Percentiles rank a stretch among this genome's conserved stretches.
Conservation (phyloP, 2,888 invertebrate species). For the Cactoblastis cactorum region DNA sequence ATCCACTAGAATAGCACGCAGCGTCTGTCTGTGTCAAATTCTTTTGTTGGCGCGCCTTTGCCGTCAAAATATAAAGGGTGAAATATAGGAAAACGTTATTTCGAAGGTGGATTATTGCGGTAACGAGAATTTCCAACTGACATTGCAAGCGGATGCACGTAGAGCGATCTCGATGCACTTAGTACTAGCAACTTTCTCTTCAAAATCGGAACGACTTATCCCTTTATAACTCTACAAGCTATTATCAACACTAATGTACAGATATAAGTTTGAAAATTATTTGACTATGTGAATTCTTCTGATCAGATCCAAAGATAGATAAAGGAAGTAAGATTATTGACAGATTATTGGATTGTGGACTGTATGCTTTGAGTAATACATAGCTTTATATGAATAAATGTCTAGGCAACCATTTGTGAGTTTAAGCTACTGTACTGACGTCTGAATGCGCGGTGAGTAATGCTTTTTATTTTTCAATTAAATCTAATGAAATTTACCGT, state of each 20-base stretch:
- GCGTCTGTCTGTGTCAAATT: slow-evolving; percentile 1
- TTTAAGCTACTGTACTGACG: slow-evolving; percentile 54
- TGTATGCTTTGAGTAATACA: slow-evolving; percentile 21
- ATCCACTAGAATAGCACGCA: not conserved
- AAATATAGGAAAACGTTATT: slow-evolving; percentile 61
- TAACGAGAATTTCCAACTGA: slow-evolving; percentile 74
- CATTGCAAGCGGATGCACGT: slow-evolving; percentile 70
- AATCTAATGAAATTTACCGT: slow-evolving; percentile 56
- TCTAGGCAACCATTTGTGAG: slow-evolving; percentile 49
- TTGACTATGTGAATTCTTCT: slow-evolving; percentile 23
- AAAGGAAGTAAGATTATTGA: slow-evolving; percentile 35
- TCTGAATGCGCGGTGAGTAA: slow-evolving; percentile 60
- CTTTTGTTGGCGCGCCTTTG: slow-evolving; percentile 12
- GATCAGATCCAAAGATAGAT: slow-evolving; percentile 21
- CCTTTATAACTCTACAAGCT: slow-evolving; percentile 15
- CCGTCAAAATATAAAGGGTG: slow-evolving; percentile 29
- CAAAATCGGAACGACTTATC: slow-evolving; percentile 31
- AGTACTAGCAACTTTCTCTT: slow-evolving; percentile 41
- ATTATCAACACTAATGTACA: slow-evolving; percentile 25
- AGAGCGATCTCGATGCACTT: slow-evolving; percentile 72
- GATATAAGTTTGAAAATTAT: slow-evolving; percentile 28
- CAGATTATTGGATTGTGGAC: slow-evolving; percentile 23
- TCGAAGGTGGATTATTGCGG: slow-evolving; percentile 69
- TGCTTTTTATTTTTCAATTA: slow-evolving; percentile 67
- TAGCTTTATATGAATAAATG: slow-evolving; percentile 22